Conservation (phyloP, 1,140 invertebrate genomes). For the Drosophila biarmipes region DNA sequence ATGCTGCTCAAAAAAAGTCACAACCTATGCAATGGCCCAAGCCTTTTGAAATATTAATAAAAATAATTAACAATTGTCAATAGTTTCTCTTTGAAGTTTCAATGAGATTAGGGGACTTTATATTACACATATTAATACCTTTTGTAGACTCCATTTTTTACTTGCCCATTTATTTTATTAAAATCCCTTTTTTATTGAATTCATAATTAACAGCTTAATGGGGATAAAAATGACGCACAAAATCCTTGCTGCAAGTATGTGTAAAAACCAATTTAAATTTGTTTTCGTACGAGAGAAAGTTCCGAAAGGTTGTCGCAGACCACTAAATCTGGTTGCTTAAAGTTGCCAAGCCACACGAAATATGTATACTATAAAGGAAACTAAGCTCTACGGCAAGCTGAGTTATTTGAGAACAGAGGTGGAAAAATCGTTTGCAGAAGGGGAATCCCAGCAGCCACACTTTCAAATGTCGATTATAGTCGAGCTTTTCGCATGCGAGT, state of each 20-base stretch:
- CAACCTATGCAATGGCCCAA: no score
- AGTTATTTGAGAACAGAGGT: slow-evolving; percentile 6
- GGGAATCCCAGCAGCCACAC: neutral
- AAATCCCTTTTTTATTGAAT: neutral
- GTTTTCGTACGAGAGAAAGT: no score
- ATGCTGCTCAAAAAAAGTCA: no score
- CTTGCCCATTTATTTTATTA: neutral
- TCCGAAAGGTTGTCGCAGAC: neutral
- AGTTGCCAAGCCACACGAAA: neutral
- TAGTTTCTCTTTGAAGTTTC: no score
- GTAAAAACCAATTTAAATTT: neutral
- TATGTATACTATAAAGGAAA: neutral
- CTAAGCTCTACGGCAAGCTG: neutral
- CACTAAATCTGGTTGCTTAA: neutral
- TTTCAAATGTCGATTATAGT: slow-evolving; percentile 26
- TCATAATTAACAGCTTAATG: neutral
- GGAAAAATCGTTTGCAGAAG: slow-evolving; percentile 1
- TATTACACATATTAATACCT: no score
- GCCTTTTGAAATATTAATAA: no score
- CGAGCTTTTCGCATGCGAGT: slow-evolving; percentile 7
- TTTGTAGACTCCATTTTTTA: no score
- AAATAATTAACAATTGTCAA: no score
- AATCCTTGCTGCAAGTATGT: neutral
- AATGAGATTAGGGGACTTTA: no score
- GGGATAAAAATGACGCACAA: neutral